Evolutionary conservation across 1,140 invertebrate species (phyloP).

Genomic region (Caenorhabditis brenneri): DNA sequence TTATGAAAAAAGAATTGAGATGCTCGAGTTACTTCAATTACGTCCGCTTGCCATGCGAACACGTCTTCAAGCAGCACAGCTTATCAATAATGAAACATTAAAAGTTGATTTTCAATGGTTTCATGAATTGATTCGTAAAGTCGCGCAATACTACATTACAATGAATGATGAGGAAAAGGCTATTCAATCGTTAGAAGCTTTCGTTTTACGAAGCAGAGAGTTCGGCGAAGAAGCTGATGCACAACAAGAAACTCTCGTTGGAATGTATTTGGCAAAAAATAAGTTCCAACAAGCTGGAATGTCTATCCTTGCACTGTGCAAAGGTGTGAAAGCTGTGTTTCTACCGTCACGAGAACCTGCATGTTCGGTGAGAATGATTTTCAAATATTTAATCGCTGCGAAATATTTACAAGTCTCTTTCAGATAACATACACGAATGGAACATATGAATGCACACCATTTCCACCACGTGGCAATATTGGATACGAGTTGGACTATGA

Average conservation of each 20-base stretch:
- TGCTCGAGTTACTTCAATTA: slow-evolving; percentile 61
- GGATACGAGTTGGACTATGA: slow-evolving; percentile 48
- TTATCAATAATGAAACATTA: slow-evolving; percentile 58
- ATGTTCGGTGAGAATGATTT: background rate
- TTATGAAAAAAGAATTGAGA: slow-evolving; percentile 67
- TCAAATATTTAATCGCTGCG: slow-evolving; percentile 49
- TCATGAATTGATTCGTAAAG: slow-evolving; percentile 61
- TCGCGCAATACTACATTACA: slow-evolving; percentile 65
- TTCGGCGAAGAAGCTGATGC: slow-evolving; percentile 53
- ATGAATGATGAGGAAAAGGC: slow-evolving; percentile 69
- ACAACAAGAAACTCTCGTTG: slow-evolving; percentile 50
- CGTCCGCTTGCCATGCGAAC: slow-evolving; percentile 64
- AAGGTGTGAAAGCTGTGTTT: slow-evolving; percentile 51
- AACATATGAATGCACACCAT: slow-evolving; percentile 59
- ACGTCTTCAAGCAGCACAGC: slow-evolving; percentile 63
- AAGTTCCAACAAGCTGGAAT: slow-evolving; percentile 54
- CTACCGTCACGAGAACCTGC: slow-evolving; percentile 41
- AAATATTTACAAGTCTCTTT: background rate
- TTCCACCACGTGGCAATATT: slow-evolving; percentile 45
- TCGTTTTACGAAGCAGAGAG: slow-evolving; percentile 62
- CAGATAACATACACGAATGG: slow-evolving; percentile 52
- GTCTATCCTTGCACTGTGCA: slow-evolving; percentile 62
- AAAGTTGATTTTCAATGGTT: slow-evolving; percentile 63
- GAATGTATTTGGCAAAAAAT: slow-evolving; percentile 13
- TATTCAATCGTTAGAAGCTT: slow-evolving; percentile 63